A percentile compares a stretch with the other conserved stretches of the same genome.
Conservation (phyloP, 2,888 invertebrate species). For the Pocota personata region DNA sequence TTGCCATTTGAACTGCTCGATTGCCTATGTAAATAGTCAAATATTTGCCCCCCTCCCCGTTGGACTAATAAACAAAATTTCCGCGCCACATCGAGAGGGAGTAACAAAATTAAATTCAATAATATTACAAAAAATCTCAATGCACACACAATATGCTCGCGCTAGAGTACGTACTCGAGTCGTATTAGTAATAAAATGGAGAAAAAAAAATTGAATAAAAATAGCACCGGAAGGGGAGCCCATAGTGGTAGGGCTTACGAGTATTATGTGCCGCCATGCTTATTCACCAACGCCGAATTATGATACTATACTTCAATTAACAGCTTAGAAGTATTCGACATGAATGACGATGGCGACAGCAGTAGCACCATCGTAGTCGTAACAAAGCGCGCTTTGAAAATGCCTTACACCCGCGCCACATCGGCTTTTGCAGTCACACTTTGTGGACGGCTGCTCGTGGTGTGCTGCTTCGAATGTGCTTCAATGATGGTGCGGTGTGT, state of each 20-base stretch:
- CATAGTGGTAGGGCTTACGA: constrained; percentile 33
- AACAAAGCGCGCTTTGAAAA: not conserved
- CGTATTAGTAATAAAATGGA: constrained; percentile 10
- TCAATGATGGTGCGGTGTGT: constrained; percentile 26
- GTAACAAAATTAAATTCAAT: constrained; percentile 28
- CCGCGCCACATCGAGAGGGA: constrained; percentile 2
- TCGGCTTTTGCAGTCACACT: constrained; percentile 9
- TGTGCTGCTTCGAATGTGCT: not conserved
- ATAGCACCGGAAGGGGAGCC: constrained; percentile 38
- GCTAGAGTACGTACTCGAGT: not conserved
- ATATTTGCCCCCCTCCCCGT: not conserved
- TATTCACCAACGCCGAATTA: not conserved
- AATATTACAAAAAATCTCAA: not conserved
- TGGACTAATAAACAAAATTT: constrained; percentile 10
- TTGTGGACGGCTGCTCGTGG: not conserved
- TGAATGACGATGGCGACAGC: not conserved
- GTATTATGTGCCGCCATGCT: not conserved
- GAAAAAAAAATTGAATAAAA: not conserved
- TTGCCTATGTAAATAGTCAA: constrained; percentile 7
- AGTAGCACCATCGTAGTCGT: not conserved
- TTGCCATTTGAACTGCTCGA: not conserved
- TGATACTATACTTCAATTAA: constrained; percentile 22
- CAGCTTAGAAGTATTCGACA: constrained; percentile 17
- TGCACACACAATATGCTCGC: not conserved
- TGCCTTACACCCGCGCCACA: constrained; percentile 25